Evolutionary conservation across 1,140 invertebrate genomes (phyloP).

Genomic region (Drosophila serrata): DNA sequence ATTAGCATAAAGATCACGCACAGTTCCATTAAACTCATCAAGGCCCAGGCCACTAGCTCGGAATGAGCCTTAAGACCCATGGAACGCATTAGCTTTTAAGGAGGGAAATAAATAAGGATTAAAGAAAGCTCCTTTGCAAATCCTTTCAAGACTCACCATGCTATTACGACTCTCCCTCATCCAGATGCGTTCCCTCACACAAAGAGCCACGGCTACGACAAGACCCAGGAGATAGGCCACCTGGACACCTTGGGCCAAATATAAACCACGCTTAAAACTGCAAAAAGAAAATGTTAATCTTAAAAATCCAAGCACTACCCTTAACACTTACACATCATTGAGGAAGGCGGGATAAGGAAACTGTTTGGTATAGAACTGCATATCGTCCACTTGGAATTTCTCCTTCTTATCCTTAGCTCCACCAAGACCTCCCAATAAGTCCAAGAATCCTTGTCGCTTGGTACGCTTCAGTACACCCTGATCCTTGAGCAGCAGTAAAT

Average conservation of each 20-base stretch:
- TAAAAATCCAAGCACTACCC: accelerated
- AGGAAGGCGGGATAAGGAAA: constrained; percentile 89
- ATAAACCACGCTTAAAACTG: constrained; percentile 88
- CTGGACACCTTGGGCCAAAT: constrained; percentile 88
- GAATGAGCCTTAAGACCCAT: constrained; percentile 88
- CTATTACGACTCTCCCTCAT: constrained; percentile 89
- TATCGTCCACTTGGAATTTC: constrained; percentile 80
- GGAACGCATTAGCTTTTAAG: constrained; percentile 88
- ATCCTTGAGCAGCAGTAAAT: constrained; percentile 31
- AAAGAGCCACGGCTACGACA: constrained; percentile 88
- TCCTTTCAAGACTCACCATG: constrained; percentile 85
- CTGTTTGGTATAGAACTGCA: constrained; percentile 88
- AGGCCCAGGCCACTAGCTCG: constrained; percentile 88
- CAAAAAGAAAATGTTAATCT: background rate
- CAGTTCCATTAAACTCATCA: constrained; percentile 87
- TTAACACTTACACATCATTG: constrained; percentile 87
- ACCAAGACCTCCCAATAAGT: constrained; percentile 57
- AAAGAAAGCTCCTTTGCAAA: background rate
- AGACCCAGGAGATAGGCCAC: constrained; percentile 88
- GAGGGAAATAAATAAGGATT: too few relatives aligned
- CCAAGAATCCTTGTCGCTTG: constrained; percentile 70
- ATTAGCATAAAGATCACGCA: constrained; percentile 86
- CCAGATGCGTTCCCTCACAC: constrained; percentile 88
- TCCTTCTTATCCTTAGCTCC: constrained; percentile 16
- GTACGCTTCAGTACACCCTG: constrained; percentile 2